Evolutionary conservation across 2,113 vertebrate genomes (phyloP).

Genomic region (Crotalus viridis): DNA sequence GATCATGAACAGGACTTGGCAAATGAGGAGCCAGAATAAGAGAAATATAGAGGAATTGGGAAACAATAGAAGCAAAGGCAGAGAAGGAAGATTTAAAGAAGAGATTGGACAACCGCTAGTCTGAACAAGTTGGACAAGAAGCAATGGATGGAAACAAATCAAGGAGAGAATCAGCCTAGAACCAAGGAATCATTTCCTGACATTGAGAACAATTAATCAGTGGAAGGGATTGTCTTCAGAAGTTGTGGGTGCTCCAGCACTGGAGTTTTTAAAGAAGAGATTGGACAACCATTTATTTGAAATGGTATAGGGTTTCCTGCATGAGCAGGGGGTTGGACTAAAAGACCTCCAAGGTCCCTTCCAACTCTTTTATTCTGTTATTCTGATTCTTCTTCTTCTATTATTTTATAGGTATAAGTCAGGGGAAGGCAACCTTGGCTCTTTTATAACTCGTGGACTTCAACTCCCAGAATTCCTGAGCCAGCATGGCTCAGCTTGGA

Average conservation of each 20-base stretch:
- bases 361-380: no score
- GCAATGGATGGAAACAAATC: neutral
- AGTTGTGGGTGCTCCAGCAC: neutral
- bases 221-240: neutral
- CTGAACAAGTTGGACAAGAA: neutral
- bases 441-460: no score
- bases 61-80: neutral
- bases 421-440: no score
- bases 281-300: no score
- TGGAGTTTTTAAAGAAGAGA: no score
- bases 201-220: neutral
- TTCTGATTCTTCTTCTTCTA: no score
- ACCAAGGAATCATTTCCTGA: neutral
- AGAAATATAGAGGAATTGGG: neutral
- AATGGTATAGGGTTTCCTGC: no score
- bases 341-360: no score
- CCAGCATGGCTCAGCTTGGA: no score
- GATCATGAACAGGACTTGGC: neutral
- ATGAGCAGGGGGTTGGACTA: no score
- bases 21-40: neutral
- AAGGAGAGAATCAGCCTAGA: neutral
- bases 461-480: no score
- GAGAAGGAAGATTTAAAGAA: neutral
- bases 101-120: neutral
- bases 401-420: no score